Evolutionary conservation across 2,888 invertebrate species (phyloP).

Genomic region (Pinctada fucata): DNA sequence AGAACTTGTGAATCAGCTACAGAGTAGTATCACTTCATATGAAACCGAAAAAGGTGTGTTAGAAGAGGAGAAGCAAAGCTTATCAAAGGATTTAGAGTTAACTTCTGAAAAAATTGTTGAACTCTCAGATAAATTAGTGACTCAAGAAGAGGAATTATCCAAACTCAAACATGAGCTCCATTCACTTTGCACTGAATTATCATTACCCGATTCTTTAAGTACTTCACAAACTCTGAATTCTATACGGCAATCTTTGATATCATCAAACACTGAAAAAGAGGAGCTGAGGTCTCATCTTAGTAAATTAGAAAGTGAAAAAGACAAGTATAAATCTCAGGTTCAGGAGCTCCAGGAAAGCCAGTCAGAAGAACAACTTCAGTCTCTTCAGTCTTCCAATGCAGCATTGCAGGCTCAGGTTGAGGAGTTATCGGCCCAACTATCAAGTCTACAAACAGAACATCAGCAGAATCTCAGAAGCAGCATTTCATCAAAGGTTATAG

Average conservation of each 20-base stretch:
- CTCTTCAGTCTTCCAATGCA: not conserved
- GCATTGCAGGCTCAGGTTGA: conserved; percentile 37
- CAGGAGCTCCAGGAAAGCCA: not conserved
- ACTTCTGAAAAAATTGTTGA: conserved; percentile 27
- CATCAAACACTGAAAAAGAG: not conserved
- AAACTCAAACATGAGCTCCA: conserved; percentile 22
- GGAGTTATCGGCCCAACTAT: conserved; percentile 25
- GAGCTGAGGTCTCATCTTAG: not conserved
- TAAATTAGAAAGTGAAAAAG: not conserved
- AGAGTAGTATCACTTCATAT: conserved; percentile 13
- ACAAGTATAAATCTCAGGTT: not conserved
- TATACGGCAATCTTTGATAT: not conserved
- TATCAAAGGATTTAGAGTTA: conserved; percentile 32
- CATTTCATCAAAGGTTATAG: not conserved
- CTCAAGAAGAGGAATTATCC: conserved; percentile 33
- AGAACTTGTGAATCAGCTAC: conserved; percentile 29
- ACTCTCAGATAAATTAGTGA: conserved; percentile 30
- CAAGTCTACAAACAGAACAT: conserved; percentile 25
- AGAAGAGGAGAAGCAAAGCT: conserved; percentile 43
- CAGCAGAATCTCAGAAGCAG: conserved; percentile 4
- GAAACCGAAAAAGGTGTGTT: conserved; percentile 41
- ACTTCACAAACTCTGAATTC: not conserved
- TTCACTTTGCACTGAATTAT: not conserved
- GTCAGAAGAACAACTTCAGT: not conserved
- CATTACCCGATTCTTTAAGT: not conserved